Base-by-base conservation (phyloP, 2,888 invertebrate genomes). In the Coleophora deauratella region DNA sequence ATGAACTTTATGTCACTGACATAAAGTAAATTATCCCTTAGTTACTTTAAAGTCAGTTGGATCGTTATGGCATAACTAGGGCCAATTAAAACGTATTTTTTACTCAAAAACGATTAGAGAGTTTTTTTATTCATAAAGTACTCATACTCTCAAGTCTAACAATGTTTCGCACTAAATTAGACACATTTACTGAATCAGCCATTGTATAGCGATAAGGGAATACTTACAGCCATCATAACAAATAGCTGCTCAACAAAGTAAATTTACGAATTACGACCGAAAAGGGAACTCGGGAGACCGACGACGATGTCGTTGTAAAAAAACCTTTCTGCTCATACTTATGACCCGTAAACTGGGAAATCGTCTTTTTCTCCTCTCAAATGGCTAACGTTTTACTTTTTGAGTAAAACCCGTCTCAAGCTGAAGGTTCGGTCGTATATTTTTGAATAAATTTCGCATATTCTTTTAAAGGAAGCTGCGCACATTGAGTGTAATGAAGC, bases 291-390 rank as follows among this genome's bases (percentile, higher is more conserved):
- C 44, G 44, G 40, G 41, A 45, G 32, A 43, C 41, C 38, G 30
- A 36, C 35, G 37, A 4, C 39, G 47, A 36, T 37, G 37, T 21
- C 39, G 47, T 42, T 45, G 45, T 50, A 50, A 50, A 52, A 21
- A 52, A 48, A 46, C 52, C 48, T 48, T 52, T 48, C 47, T 50
- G 46, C 42, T 41, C 45, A 44, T 47, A 50, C 52, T 52, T 41
- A 43, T 44, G 45, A 47, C 46, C 48, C 52, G 48, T 52, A 52
- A 52, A 51, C 41, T 40, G 27, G 47, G 44, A 48, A 52, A 50
- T 52, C 46, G 48, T 44, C 44, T 48, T 49, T 47, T 48, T 43
- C 40, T 39, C 39, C 43, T 21, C 27, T 45, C 47, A 46, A 45
- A 47, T 45, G 45, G 39, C 46, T 43, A 42, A 38, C 40, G 41